Evolutionary conservation across 2,797 vertebrate species (phyloP), one percentile per base, ranked within the genome.

Genomic region (Furcifer pardalis): DNA sequence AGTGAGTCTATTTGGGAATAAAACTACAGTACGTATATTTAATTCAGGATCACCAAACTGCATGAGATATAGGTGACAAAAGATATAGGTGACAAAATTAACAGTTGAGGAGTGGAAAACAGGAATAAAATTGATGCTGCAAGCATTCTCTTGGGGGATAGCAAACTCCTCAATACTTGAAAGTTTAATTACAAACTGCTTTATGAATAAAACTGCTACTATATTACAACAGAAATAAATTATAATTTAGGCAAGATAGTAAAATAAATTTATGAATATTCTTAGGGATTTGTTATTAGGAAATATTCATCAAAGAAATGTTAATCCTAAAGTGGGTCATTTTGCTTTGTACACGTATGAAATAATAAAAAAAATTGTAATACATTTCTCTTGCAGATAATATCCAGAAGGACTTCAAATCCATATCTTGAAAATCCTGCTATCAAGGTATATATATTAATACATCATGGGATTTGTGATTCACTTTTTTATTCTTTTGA

Each of bases 381-480:
- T 6, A 49, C 86, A 81, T 93, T 6, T 88, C 63, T 76, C 19
- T 94, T 95, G 84, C 89, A 97, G 96, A 94, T 95, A 63, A 86
- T 96, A 40, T 93, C 96, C 8, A 95, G 96, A 94, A 96, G 96
- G 92, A 96, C 96, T 93, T 96, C 96, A 89, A 97, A 96, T 89
- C 95, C 96, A 0, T 96, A 95, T 85, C 91, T 96, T 79, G 96
- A 97, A 90, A 94, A 95, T 62, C 82, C 95, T 83, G 77, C 96
- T 90, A 96, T 93, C 77, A 96, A 97, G 96, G 96, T 97, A 96
- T 59, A 9, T 23, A 81, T 72, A 1, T 92, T 84, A 62, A 7
- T 81, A 32, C 40, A 68, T 30, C 35, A 3, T 79, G 44, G 42
- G 72, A 69, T 30, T 71, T 46, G 5, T 49, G 25, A 21, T 72